A percentile compares a stretch with the other conserved stretches of the same genome.
These are phyloP conservation scores for Rhyacichthys aspro DNA, from an alignment of 2,797 vertebrate genomes.

Conservation along the genomic window DNA sequence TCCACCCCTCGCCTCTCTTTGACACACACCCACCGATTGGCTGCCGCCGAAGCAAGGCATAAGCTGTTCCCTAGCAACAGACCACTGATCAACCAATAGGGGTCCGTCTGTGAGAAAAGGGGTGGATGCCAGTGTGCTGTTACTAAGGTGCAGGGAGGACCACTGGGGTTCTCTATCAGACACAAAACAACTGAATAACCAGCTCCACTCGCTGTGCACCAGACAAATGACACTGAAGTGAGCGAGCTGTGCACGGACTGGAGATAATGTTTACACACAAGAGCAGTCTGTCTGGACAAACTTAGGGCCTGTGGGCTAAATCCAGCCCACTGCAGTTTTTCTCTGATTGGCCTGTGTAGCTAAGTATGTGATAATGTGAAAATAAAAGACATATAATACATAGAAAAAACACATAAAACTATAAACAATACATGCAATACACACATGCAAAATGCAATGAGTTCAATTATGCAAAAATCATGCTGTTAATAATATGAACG, in stretches of 20 bases:
- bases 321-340: too few species aligned
- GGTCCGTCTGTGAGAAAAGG: constrained; percentile 72
- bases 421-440: too few species aligned
- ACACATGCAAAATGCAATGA: too few species aligned
- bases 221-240: constrained; percentile 22
- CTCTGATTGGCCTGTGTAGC: background rate
- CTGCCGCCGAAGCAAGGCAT: constrained; percentile 80
- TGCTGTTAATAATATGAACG: too few species aligned
- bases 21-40: constrained; percentile 74
- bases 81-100: constrained; percentile 80
- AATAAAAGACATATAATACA: too few species aligned
- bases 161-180: constrained; percentile 48
- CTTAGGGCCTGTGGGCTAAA: too few species aligned
- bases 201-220: constrained; percentile 2
- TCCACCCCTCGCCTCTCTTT: constrained; percentile 41
- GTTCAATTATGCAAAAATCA: too few species aligned
- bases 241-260: constrained; percentile 8
- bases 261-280: constrained; percentile 21
- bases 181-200: constrained; percentile 11
- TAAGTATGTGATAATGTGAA: too few species aligned
- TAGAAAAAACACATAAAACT: too few species aligned
- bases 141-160: constrained; percentile 82
- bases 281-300: background rate
- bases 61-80: constrained; percentile 91
- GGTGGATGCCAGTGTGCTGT: constrained; percentile 79